Percentiles rank a stretch among this genome's conserved stretches.
These are phyloP conservation scores for Bursaphelenchus mucronatus DNA, from an alignment of 1,140 invertebrate species.

Conservation along the genomic window DNA sequence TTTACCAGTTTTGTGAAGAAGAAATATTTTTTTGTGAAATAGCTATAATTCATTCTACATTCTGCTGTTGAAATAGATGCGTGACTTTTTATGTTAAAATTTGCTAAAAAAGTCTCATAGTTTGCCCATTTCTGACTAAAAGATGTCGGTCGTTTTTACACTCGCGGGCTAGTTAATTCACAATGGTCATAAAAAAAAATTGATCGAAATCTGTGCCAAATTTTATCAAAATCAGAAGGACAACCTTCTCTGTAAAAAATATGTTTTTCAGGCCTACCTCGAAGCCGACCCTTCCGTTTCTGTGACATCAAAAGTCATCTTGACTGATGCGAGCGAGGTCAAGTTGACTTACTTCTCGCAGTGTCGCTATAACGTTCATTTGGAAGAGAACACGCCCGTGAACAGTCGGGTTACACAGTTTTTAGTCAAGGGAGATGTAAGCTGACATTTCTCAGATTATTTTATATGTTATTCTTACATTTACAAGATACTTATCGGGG, in stretches of 20 bases:
- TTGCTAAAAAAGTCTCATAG: background rate
- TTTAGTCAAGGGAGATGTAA: slow-evolving; percentile 40
- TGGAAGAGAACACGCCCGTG: slow-evolving; percentile 35
- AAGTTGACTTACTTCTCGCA: slow-evolving; percentile 45
- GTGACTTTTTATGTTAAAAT: background rate
- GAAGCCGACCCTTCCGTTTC: slow-evolving; percentile 7
- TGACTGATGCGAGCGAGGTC: slow-evolving; percentile 42
- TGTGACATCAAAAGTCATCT: slow-evolving; percentile 24
- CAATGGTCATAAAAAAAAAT: too few relatives aligned
- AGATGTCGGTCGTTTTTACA: too few relatives aligned
- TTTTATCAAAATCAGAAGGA: too few relatives aligned
- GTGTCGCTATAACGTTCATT: slow-evolving; percentile 43
- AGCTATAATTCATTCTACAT: too few relatives aligned
- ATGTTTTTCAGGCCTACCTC: slow-evolving; percentile 14
- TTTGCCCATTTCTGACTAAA: too few relatives aligned
- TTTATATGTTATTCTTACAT: background rate
- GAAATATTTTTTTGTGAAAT: too few relatives aligned
- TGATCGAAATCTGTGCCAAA: too few relatives aligned
- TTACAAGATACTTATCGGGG: background rate
- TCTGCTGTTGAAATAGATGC: background rate
- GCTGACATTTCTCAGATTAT: slow-evolving; percentile 12
- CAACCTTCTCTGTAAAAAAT: background rate
- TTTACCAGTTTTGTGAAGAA: background rate
- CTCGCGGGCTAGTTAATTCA: too few relatives aligned
- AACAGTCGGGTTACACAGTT: slow-evolving; percentile 43